Base-by-base conservation (phyloP, 2,888 invertebrate genomes). In the Ochropacha duplaris region DNA sequence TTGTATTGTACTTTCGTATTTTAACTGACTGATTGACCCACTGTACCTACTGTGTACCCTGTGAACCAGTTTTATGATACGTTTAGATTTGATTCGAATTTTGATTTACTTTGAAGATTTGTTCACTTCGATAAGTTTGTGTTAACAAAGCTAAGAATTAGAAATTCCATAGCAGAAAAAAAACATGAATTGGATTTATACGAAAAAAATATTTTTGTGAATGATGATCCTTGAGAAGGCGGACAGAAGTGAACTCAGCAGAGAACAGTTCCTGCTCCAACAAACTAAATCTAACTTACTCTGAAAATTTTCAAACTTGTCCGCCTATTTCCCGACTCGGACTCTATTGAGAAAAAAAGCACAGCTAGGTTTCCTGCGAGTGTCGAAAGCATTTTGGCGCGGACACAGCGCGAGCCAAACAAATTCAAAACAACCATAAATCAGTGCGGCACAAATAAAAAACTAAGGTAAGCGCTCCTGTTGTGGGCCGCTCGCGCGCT, bases 401-500 rank as follows among this genome's bases (percentile, higher is more conserved):
- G 76, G 71, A 68, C 68, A 68, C 60, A 58, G 61, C 56, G 73
- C 56, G 73, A 61, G 4, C 72, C 79, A 78, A 85, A 86, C 88
- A 90, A 90, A 90, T 90, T 90, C 90, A 86, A 85, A 90, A 91
- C 91, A 90, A 73, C 81, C 79, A 91, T 92, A 92, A 91, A 92
- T 92, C 92, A 89, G 83, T 65, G 73, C 66, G 62, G 76, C 76
- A 90, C 89, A 92, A 92, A 91, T 90, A 92, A 92, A 92, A 89
- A 91, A 92, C 86, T 80, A 89, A 92, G 92, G 92, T 92, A 91
- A 91, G 92, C 91, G 90, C 85, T 88, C 88, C 90, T 88, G 90
- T 87, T 89, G 91, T 88, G 83, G 87, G 79, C 83, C 83, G 84
- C 71, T 74, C 78, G 79, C 75, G 67, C 72, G 75, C 64, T 51